These are phyloP conservation scores for Drosophila sturtevanti DNA, from an alignment of 1,140 invertebrate genomes.

Conservation along the genomic window DNA sequence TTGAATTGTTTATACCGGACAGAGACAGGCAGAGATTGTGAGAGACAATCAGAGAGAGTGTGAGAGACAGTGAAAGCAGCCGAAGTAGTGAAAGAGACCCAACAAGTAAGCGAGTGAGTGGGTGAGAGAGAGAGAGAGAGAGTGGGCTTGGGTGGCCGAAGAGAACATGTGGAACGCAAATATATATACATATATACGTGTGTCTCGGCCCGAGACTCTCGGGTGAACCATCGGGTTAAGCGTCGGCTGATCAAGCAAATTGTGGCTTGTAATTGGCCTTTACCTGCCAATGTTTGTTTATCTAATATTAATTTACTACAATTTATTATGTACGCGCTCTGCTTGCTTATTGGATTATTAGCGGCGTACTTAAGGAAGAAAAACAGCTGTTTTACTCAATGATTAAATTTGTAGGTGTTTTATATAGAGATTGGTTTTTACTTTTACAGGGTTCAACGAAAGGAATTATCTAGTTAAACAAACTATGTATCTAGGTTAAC, in stretches of 20 bases:
- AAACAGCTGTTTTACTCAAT: neutral
- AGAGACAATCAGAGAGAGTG: neutral
- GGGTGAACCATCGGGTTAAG: conserved; percentile 13
- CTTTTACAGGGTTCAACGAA: too few species aligned
- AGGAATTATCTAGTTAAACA: too few species aligned
- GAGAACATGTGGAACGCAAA: conserved; percentile 37
- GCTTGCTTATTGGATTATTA: conserved; percentile 32
- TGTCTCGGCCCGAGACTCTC: too few species aligned
- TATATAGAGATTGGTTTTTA: too few species aligned
- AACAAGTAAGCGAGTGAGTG: neutral
- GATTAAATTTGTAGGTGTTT: too few species aligned
- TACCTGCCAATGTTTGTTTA: conserved; percentile 36
- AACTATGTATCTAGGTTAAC: too few species aligned
- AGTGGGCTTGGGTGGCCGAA: neutral
- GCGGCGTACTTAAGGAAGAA: conserved; percentile 34
- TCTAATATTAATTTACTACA: conserved; percentile 62
- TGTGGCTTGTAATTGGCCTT: conserved; percentile 36
- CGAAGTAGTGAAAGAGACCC: neutral
- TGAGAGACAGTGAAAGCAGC: neutral
- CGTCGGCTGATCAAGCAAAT: conserved; percentile 12
- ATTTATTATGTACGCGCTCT: conserved; percentile 43
- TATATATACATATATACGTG: too few species aligned
- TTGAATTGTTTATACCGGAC: conserved; percentile 24
- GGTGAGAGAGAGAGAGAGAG: neutral
- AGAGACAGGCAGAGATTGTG: conserved; percentile 1